phyloP scores from a whole-genome alignment of 2,797 vertebrate genomes.

The Delichon dasypus region DNA sequence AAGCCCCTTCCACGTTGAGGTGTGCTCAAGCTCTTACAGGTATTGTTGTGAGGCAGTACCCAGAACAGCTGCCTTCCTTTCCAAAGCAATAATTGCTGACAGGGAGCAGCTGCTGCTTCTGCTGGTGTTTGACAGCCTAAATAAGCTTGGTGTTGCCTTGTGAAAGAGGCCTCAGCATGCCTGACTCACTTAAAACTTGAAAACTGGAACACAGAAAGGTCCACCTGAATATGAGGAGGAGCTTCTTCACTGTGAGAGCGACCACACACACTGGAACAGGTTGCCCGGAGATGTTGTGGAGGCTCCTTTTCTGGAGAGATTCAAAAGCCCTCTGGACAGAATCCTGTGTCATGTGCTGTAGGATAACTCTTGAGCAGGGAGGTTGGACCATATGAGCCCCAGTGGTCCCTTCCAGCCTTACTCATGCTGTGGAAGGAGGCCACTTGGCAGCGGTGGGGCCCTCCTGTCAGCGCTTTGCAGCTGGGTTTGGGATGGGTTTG shows the following conservation, averaged over 20 bases:
- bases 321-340: background rate
- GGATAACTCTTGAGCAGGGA: background rate
- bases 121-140: background rate
- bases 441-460: background rate
- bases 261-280: too few species aligned
- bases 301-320: background rate
- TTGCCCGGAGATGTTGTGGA: background rate
- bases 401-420: background rate
- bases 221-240: background rate
- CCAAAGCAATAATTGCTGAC: background rate
- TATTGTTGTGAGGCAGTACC: background rate
- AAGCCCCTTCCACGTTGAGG: background rate
- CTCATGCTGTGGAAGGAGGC: background rate
- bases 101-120: conserved; percentile 23
- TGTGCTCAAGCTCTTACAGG: background rate
- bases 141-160: background rate
- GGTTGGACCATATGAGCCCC: background rate
- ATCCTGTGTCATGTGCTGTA: background rate
- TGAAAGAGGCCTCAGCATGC: background rate
- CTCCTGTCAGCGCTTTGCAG: background rate
- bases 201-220: background rate
- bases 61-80: conserved; percentile 8
- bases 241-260: too few species aligned
- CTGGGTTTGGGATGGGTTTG: background rate
- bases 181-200: background rate